Evolutionary conservation across 1,140 invertebrate species (phyloP), one percentile per base, ranked within the genome.

Genomic region (Zophobas atratus): DNA sequence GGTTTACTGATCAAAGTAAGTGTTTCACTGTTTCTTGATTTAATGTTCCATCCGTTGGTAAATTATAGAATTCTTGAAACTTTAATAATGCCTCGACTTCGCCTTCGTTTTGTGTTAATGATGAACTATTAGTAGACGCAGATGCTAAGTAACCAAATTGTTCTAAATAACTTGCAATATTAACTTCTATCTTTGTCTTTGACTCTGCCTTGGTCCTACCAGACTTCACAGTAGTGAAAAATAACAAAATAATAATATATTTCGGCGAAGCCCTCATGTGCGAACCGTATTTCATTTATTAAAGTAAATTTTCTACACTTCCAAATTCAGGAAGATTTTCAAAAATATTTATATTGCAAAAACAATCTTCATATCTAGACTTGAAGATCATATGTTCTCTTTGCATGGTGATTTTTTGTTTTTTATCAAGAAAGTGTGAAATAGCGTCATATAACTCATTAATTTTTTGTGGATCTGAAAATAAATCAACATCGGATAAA

Each of bases 351-450:
- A 46, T 46, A 46, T 46, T 46, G 6, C 43, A 46, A 46, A 46
- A 46, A 46, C 43, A 46, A 46, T 46, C 43, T 46, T 46, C 43
- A 46, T 46, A 46, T 46, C 43, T 46, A 46, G 43, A 46, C 43
- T 46, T 46, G 43, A 46, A 46, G 43, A 46, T 20, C 20, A 20
- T 20, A 20, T 20, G 20, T 20, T 20, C 20, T 20, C 20, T 20
- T 20, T 20, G 20, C 43, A 46, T 3, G 6, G 43, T 4, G 3
- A 46, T 8, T 46, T 8, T 46, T 46, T 46, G 43, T 46, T 46
- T 46, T 46, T 46, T 46, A 46, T 46, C 43, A 46, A 46, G 43
- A 46, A 46, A 46, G 43, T 46, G 6, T 46, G 43, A 46, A 46
- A 46, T 8, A 46, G 43, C 43, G 43, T 46, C 43, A 46, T 46